phyloP scores from a whole-genome alignment of 2,888 invertebrate species.

The Stictocephala bisonia region DNA sequence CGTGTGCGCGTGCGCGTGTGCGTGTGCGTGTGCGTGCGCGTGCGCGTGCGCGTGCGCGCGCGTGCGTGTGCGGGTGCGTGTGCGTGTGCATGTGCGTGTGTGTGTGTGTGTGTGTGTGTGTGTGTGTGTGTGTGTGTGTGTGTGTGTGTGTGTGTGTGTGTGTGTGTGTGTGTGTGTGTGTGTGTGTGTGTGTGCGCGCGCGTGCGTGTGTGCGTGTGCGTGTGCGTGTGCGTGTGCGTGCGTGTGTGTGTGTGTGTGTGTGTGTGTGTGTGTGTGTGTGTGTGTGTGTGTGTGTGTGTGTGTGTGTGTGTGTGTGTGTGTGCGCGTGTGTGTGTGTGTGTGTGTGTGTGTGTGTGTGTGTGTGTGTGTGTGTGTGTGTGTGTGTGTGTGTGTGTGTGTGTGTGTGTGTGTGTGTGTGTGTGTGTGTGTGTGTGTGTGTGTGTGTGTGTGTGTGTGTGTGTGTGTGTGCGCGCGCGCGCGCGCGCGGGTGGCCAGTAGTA shows the following conservation, averaged over 20 bases:
- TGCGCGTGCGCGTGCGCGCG: too few relatives aligned
- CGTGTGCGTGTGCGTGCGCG: too few relatives aligned
- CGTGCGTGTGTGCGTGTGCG: too few relatives aligned
- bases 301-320: constrained; percentile 3
- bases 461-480: constrained; percentile 35
- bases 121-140: too few relatives aligned
- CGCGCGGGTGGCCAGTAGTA: constrained; percentile 25
- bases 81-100: too few relatives aligned
- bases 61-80: too few relatives aligned
- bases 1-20: too few relatives aligned
- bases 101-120: too few relatives aligned
- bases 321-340: background rate
- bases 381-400: constrained; percentile 22
- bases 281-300: background rate
- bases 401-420: constrained; percentile 42
- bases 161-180: too few relatives aligned
- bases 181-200: too few relatives aligned
- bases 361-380: background rate
- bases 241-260: background rate
- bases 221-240: background rate
- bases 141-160: too few relatives aligned
- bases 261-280: background rate
- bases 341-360: background rate
- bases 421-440: constrained; percentile 35
- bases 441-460: constrained; percentile 35